These are phyloP conservation scores for Acromyrmex heyeri DNA, from an alignment of 1,140 invertebrate species.

Conservation along the genomic window DNA sequence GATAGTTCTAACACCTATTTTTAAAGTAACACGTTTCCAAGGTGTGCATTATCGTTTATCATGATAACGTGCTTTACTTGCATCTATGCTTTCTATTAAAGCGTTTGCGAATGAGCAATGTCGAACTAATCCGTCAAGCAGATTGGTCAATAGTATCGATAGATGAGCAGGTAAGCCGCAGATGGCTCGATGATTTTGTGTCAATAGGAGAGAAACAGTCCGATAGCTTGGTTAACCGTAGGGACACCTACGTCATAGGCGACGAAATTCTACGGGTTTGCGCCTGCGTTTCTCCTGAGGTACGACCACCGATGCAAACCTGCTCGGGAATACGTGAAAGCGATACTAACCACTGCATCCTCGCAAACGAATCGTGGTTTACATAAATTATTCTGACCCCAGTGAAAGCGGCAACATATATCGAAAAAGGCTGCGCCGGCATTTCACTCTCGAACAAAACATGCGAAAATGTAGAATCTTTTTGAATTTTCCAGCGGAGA, in stretches of 20 bases:
- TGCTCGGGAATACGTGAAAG: constrained; percentile 65
- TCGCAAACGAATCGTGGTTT: constrained; percentile 68
- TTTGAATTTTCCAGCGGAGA: background rate
- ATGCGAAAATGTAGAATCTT: background rate
- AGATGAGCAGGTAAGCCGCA: constrained; percentile 39
- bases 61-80: background rate
- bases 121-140: background rate
- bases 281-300: constrained; percentile 67
- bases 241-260: constrained; percentile 71
- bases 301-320: constrained; percentile 66
- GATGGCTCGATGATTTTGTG: constrained; percentile 51
- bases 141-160: constrained; percentile 7
- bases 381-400: constrained; percentile 55
- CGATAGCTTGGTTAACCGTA: constrained; percentile 74
- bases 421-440: constrained; percentile 16
- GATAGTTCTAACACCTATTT: constrained; percentile 50
- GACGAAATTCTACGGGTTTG: constrained; percentile 68
- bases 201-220: constrained; percentile 56
- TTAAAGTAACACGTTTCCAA: background rate
- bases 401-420: constrained; percentile 35
- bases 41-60: constrained; percentile 9
- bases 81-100: background rate
- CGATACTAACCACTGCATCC: constrained; percentile 58
- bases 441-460: constrained; percentile 3
- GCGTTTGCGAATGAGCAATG: background rate